phyloP scores from a whole-genome alignment of 2,888 invertebrate genomes.

The Globia sparganii region DNA sequence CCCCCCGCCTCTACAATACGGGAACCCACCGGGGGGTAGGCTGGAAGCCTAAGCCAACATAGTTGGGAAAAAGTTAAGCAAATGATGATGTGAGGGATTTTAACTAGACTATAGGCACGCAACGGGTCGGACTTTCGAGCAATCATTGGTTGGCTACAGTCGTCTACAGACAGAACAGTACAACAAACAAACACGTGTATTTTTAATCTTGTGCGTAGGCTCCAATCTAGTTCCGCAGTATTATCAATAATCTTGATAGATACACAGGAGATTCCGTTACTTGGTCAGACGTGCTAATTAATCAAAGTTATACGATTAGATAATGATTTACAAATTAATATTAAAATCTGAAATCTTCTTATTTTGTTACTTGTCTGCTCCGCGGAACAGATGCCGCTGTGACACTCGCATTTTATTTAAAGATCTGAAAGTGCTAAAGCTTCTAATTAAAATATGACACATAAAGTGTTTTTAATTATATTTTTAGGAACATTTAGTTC shows the following conservation, averaged over 20 bases:
- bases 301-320: constrained; percentile 28
- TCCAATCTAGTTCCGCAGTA: constrained; percentile 34
- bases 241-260: constrained; percentile 20
- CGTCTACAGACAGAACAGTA: not conserved
- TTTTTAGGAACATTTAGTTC: constrained; percentile 26
- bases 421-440: no score
- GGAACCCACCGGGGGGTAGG: no score
- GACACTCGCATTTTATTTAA: constrained; percentile 1
- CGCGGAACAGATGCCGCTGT: not conserved
- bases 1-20: no score
- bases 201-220: constrained; percentile 27
- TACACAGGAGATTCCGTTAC: not conserved
- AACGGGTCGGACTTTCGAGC: no score
- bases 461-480: constrained; percentile 18
- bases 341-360: constrained; percentile 34
- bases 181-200: not conserved
- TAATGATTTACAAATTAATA: constrained; percentile 18
- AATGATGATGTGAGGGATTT: not conserved
- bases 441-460: constrained; percentile 19
- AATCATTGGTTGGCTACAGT: not conserved
- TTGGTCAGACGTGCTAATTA: constrained; percentile 11
- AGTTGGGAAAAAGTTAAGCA: not conserved
- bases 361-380: constrained; percentile 21
- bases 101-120: not conserved
- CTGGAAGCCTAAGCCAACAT: no score